Evolutionary conservation across 2,888 invertebrate genomes (phyloP).

Genomic region (Aspidapion aeneum): DNA sequence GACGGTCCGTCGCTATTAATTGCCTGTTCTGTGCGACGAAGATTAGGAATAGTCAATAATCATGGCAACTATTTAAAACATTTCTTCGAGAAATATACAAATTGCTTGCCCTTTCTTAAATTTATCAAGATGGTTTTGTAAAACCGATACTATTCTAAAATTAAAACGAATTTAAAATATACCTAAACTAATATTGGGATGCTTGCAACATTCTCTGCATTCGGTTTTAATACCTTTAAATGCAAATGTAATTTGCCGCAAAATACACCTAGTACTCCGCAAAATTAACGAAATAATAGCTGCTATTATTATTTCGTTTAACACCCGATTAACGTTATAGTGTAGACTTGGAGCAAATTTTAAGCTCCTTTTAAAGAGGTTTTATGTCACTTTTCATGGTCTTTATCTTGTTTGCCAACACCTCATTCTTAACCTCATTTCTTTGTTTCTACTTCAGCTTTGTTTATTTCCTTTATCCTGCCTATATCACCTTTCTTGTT

Average conservation of each 20-base stretch:
- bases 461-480: not conserved
- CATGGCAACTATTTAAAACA: too few species aligned
- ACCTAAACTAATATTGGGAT: too few species aligned
- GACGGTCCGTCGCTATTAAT: too few species aligned
- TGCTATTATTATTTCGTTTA: not conserved
- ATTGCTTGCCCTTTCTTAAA: too few species aligned
- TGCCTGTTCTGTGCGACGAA: too few species aligned
- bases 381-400: not conserved
- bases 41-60: too few species aligned
- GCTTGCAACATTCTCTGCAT: too few species aligned
- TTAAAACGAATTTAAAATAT: too few species aligned
- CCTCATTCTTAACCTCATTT: not conserved
- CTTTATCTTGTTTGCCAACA: not conserved
- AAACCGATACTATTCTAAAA: too few species aligned
- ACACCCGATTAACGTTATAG: not conserved
- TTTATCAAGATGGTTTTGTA: too few species aligned
- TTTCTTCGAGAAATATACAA: too few species aligned
- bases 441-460: not conserved
- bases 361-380: not conserved
- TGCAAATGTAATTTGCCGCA: not conserved
- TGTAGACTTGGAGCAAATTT: not conserved
- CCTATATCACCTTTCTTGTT: not conserved
- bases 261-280: not conserved
- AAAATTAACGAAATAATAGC: not conserved
- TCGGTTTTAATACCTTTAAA: not conserved